These are phyloP conservation scores for Podarcis siculus DNA, from an alignment of 2,797 vertebrate species.

Conservation along the genomic window DNA sequence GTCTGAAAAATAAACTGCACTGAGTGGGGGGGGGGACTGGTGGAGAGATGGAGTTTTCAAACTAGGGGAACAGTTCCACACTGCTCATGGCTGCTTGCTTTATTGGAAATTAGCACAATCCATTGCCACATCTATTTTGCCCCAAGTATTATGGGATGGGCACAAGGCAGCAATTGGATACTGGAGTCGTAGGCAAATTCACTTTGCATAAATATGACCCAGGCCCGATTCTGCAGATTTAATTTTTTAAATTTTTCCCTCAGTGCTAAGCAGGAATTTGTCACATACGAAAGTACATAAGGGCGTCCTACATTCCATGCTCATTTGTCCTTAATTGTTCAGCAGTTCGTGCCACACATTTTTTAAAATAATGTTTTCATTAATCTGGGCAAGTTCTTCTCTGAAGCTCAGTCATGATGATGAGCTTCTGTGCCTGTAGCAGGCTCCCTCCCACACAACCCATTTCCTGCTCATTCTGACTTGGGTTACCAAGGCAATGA, in stretches of 20 bases:
- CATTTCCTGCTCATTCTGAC: constrained; percentile 10
- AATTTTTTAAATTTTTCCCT: background rate
- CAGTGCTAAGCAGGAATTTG: background rate
- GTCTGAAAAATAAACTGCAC: background rate
- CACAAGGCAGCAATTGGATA: background rate
- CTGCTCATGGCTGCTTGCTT: background rate
- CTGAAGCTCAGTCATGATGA: background rate
- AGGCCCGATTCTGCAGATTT: too few species aligned
- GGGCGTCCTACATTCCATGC: background rate
- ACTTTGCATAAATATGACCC: background rate
- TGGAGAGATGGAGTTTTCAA: background rate
- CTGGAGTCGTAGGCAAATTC: background rate
- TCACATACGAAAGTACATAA: background rate
- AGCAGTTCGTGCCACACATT: constrained; percentile 1
- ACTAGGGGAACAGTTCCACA: background rate
- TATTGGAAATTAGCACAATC: too few species aligned
- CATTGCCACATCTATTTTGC: background rate
- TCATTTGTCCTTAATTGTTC: background rate
- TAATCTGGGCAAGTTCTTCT: background rate
- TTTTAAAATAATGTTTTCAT: background rate
- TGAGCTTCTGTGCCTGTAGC: background rate
- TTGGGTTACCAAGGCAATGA: constrained; percentile 26
- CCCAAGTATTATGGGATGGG: background rate
- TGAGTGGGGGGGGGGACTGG: too few species aligned
- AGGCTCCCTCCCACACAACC: constrained; percentile 19